Evolutionary conservation across 2,113 vertebrate species (phyloP).

Genomic region (Scartelaos histophorus): DNA sequence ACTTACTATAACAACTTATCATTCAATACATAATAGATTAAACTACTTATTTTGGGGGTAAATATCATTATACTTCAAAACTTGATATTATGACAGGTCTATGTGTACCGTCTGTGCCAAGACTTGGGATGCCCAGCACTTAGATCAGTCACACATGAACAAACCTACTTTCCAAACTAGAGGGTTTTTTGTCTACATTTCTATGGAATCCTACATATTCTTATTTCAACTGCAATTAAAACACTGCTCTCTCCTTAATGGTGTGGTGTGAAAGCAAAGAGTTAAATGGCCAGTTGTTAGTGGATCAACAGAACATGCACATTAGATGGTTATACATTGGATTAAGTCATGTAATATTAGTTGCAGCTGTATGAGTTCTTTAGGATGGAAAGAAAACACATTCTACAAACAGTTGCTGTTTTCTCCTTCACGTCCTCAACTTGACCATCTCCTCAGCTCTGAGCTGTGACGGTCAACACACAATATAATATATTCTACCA

Average conservation of each 20-base stretch:
- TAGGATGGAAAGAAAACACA: slow-evolving; percentile 63
- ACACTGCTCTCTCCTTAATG: slow-evolving; percentile 30
- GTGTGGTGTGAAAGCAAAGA: slow-evolving; percentile 63
- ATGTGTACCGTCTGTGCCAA: not conserved
- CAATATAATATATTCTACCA: slow-evolving; percentile 14
- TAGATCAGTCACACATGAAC: not conserved
- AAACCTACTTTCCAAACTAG: not conserved
- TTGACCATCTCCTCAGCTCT: slow-evolving; percentile 30
- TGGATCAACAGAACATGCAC: slow-evolving; percentile 76
- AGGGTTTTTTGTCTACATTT: not conserved
- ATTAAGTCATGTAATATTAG: slow-evolving; percentile 77
- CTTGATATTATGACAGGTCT: too few relatives aligned
- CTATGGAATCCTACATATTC: not conserved
- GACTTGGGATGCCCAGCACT: not conserved
- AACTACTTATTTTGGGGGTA: too few relatives aligned
- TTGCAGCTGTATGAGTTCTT: slow-evolving; percentile 67
- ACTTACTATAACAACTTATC: too few relatives aligned
- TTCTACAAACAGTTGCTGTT: slow-evolving; percentile 53
- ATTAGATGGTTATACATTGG: slow-evolving; percentile 73
- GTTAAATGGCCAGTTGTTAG: slow-evolving; percentile 72
- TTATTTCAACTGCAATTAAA: not conserved
- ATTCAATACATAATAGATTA: too few relatives aligned
- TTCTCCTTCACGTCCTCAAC: slow-evolving; percentile 46
- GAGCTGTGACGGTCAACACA: slow-evolving; percentile 21
- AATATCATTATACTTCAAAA: too few relatives aligned